Evolutionary conservation across 2,113 vertebrate genomes (phyloP).

Genomic region (Heterocephalus glaber): DNA sequence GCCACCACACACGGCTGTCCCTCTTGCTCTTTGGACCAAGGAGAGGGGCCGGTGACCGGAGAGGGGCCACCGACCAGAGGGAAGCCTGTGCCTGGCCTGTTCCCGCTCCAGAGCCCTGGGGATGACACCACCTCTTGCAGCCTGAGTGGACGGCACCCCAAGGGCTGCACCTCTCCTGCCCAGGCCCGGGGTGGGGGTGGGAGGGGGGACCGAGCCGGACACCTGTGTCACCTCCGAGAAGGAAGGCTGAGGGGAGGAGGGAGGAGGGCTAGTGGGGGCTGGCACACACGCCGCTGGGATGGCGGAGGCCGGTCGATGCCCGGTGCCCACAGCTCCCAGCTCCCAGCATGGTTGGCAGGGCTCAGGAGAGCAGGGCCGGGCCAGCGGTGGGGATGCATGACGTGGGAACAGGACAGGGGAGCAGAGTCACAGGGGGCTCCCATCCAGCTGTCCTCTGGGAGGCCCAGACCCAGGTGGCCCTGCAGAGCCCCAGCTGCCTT

Average conservation of each 20-base stretch:
- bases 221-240: neutral
- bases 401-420: neutral
- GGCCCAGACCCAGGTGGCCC: rapidly evolving
- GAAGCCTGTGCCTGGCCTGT: neutral
- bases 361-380: neutral
- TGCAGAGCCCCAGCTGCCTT: neutral
- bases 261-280: too few species aligned
- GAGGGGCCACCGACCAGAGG: too few species aligned
- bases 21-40: neutral
- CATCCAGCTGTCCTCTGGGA: too few species aligned
- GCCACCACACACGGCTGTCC: neutral
- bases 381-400: neutral
- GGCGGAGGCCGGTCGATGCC: neutral
- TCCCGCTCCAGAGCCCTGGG: neutral
- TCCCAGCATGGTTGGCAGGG: neutral
- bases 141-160: neutral
- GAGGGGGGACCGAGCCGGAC: neutral
- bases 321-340: neutral
- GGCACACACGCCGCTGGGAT: too few species aligned
- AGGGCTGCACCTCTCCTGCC: neutral
- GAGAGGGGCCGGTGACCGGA: too few species aligned
- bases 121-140: too few species aligned
- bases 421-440: neutral
- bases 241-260: neutral
- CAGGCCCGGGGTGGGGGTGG: neutral